phyloP scores from a whole-genome alignment of 1,140 invertebrate species.

The Meloidogyne floridensis region DNA sequence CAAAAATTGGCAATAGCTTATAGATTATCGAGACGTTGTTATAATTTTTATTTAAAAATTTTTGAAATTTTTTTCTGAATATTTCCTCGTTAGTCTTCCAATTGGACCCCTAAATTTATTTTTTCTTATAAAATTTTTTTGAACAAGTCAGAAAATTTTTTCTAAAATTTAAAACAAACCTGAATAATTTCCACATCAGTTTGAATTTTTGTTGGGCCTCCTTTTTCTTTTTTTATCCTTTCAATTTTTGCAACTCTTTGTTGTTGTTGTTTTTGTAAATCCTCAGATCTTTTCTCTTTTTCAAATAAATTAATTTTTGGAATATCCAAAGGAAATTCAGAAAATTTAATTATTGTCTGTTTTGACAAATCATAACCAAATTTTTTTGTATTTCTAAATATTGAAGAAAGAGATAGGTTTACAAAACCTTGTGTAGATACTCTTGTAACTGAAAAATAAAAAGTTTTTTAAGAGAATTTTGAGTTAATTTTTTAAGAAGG shows the following conservation, averaged over 20 bases:
- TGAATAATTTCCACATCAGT: not conserved
- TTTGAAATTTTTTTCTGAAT: too few relatives aligned
- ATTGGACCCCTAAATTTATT: too few relatives aligned
- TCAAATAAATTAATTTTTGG: not conserved
- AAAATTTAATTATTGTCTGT: constrained; percentile 38
- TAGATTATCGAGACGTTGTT: too few relatives aligned
- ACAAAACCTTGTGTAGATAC: constrained; percentile 74
- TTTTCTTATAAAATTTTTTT: too few relatives aligned
- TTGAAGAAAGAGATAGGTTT: constrained; percentile 73
- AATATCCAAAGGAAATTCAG: constrained; percentile 43
- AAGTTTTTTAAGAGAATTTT: not conserved
- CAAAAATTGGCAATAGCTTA: too few relatives aligned
- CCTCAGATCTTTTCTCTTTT: not conserved
- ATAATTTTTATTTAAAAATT: too few relatives aligned
- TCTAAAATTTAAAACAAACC: not conserved
- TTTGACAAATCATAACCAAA: constrained; percentile 69
- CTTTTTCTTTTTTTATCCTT: not conserved
- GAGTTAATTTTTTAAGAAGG: not conserved
- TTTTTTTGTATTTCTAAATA: constrained; percentile 75
- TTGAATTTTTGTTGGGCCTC: not conserved
- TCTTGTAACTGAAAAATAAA: constrained; percentile 72
- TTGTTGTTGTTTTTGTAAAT: not conserved
- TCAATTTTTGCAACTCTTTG: not conserved
- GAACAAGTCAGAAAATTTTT: too few relatives aligned
- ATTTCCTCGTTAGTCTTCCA: too few relatives aligned